A percentile compares a stretch with the other conserved stretches of the same genome.
These are phyloP conservation scores for Muscina levida DNA, from an alignment of 2,888 invertebrate genomes.

Conservation along the genomic window DNA sequence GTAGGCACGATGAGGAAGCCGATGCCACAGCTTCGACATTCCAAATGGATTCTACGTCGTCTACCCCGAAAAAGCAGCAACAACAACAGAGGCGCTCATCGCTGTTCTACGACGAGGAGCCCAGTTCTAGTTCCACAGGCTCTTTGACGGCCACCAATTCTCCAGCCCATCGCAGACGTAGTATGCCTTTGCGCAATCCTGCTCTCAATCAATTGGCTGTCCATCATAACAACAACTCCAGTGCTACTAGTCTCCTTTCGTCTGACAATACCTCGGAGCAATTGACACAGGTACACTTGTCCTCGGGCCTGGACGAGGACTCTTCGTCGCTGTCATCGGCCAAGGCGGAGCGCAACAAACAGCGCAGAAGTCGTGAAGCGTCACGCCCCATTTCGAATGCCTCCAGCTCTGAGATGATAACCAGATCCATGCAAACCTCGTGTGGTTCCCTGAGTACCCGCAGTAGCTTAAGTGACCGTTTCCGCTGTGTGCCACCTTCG, in stretches of 20 bases:
- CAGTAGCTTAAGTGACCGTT: conserved; percentile 80
- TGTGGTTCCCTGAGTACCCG: conserved; percentile 76
- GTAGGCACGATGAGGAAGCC: conserved; percentile 78
- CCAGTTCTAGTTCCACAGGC: conserved; percentile 74
- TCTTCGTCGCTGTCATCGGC: conserved; percentile 56
- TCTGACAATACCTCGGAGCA: conserved; percentile 79
- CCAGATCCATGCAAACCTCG: conserved; percentile 88
- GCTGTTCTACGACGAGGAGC: conserved; percentile 74
- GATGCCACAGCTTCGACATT: conserved; percentile 64
- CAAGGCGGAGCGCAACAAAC: conserved; percentile 65
- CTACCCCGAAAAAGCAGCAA: conserved; percentile 69
- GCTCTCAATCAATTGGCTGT: conserved; percentile 75
- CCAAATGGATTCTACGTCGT: conserved; percentile 62
- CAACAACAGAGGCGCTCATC: conserved; percentile 68
- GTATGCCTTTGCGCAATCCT: conserved; percentile 78
- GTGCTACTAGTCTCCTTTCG: conserved; percentile 79
- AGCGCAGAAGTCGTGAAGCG: conserved; percentile 60
- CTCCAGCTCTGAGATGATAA: conserved; percentile 81
- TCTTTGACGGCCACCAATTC: conserved; percentile 76
- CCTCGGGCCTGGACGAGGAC: conserved; percentile 59
- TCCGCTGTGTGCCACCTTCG: conserved; percentile 85
- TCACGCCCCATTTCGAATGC: conserved; percentile 72
- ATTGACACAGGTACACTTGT: conserved; percentile 75
- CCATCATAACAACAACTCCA: conserved; percentile 71
- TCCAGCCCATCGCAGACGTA: conserved; percentile 76